These are phyloP conservation scores for Drosophila pachea DNA, from an alignment of 1,140 invertebrate genomes.

Conservation along the genomic window DNA sequence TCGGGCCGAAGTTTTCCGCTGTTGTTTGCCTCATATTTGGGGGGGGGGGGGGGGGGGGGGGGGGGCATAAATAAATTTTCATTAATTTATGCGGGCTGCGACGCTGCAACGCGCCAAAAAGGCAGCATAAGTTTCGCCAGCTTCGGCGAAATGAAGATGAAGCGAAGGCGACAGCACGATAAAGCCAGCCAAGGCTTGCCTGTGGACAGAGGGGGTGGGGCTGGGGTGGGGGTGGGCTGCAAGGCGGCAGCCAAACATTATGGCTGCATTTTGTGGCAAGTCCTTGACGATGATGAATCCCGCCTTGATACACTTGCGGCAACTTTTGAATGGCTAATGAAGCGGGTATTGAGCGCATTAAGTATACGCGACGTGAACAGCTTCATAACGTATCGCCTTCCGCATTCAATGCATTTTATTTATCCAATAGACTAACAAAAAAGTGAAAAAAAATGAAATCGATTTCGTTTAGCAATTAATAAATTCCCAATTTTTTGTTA, in stretches of 20 bases:
- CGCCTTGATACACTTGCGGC: conserved; percentile 48
- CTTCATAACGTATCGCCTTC: not conserved
- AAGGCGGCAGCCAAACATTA: conserved; percentile 39
- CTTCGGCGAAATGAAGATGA: conserved; percentile 25
- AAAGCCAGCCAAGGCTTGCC: not conserved
- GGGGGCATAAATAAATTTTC: conserved; percentile 73
- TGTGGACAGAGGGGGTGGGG: not conserved
- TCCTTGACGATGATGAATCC: conserved; percentile 55
- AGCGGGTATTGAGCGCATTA: conserved; percentile 31
- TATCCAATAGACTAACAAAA: too few relatives aligned
- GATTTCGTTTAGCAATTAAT: not conserved
- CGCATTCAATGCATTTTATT: not conserved
- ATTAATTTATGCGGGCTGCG: conserved; percentile 66
- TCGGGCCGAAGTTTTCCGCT: conserved; percentile 8
- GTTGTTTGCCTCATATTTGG: conserved; percentile 58
- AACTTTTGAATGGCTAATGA: conserved; percentile 65
- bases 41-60: too few relatives aligned
- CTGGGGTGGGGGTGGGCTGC: not conserved
- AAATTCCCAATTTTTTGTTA: not conserved
- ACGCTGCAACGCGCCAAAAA: conserved; percentile 49
- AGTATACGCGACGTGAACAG: not conserved
- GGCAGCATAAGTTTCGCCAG: conserved; percentile 62
- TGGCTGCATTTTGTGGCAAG: conserved; percentile 44
- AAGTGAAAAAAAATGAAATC: too few relatives aligned
- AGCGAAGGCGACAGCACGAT: conserved; percentile 1